Evolutionary conservation across 2,797 vertebrate species (phyloP).

Genomic region (Urocyon cinereoargenteus): DNA sequence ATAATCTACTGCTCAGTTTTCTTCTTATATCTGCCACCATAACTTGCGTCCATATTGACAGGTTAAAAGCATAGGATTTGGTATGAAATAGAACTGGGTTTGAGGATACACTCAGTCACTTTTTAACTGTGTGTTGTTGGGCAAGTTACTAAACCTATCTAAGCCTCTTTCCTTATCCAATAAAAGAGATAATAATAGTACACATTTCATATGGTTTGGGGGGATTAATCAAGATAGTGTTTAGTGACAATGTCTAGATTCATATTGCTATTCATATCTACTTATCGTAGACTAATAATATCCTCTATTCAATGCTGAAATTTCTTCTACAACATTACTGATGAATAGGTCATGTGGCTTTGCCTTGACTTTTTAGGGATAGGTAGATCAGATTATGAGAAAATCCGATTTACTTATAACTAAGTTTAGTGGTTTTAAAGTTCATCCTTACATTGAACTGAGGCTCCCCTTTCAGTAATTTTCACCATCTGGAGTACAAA

Average conservation of each 20-base stretch:
- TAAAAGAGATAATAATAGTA: not conserved
- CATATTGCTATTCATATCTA: not conserved
- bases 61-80: not conserved
- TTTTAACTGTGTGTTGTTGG: not conserved
- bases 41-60: not conserved
- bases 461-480: not conserved
- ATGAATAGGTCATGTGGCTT: not conserved
- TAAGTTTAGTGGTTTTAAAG: conserved; percentile 30
- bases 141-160: not conserved
- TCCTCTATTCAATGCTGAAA: not conserved
- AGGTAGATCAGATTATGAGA: not conserved
- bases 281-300: not conserved
- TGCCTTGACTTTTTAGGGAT: conserved; percentile 8
- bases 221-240: not conserved
- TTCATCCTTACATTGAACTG: not conserved
- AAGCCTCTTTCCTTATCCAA: not conserved
- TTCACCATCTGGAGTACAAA: conserved; percentile 42
- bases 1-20: not conserved
- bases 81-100: not conserved
- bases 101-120: not conserved
- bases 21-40: not conserved
- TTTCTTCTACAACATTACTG: conserved; percentile 1
- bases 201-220: not conserved
- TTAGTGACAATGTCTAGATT: not conserved
- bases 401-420: conserved; percentile 55